Conservation (phyloP, 2,888 invertebrate genomes). For the Octonoba sinensis region DNA sequence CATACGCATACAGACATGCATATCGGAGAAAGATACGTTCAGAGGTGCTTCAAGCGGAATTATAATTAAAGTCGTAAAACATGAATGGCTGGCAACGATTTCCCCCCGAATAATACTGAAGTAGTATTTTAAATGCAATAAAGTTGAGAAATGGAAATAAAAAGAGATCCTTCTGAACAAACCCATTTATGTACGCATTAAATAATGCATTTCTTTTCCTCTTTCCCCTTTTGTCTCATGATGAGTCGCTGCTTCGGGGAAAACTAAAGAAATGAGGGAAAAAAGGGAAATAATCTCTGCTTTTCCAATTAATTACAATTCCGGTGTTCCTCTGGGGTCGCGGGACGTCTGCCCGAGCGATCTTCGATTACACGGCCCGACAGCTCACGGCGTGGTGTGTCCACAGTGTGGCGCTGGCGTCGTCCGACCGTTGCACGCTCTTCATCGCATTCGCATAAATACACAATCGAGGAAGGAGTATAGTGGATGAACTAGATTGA, state of each 20-base stretch:
- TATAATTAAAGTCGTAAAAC: no score
- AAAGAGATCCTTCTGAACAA: no score
- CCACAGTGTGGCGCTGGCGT: constrained; percentile 59
- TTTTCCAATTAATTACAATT: constrained; percentile 62
- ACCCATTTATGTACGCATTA: constrained; percentile 35
- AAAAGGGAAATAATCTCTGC: constrained; percentile 23
- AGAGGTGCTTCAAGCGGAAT: no score
- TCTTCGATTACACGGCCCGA: constrained; percentile 61
- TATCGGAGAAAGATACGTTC: no score
- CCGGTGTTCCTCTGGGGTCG: constrained; percentile 30
- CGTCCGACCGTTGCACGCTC: constrained; percentile 23
- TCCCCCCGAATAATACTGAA: no score
- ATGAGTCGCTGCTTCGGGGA: background rate
- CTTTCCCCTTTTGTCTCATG: constrained; percentile 7
- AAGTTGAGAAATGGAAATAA: no score
- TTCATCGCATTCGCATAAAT: constrained; percentile 43
- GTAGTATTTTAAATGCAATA: no score
- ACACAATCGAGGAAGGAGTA: constrained; percentile 28
- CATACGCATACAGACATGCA: no score
- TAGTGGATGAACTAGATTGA: no score
- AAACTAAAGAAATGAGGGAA: constrained; percentile 9
- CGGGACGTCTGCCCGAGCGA: constrained; percentile 50
- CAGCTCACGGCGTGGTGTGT: constrained; percentile 56
- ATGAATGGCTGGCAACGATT: no score
- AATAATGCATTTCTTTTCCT: constrained; percentile 42